phyloP scores from a whole-genome alignment of 2,113 vertebrate species.

The Brachypodius melanocephalos region DNA sequence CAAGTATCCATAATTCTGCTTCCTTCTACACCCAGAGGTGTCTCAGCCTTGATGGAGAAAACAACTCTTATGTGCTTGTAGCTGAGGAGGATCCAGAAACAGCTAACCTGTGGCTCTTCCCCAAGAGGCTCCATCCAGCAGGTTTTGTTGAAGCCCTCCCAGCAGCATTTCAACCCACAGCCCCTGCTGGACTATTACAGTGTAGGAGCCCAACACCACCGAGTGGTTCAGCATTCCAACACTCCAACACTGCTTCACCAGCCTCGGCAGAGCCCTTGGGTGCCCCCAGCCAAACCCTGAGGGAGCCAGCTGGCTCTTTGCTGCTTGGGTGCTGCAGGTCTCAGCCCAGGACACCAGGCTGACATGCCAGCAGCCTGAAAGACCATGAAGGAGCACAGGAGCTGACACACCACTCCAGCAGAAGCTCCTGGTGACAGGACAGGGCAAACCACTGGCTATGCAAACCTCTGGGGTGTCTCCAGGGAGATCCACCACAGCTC shows the following conservation, averaged over 20 bases:
- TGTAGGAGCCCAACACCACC: neutral
- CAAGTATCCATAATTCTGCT: neutral
- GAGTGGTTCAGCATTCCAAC: neutral
- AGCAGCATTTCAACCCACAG: neutral
- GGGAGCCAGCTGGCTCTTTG: neutral
- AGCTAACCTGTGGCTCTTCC: rapidly evolving
- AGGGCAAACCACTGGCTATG: neutral
- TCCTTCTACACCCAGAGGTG: neutral
- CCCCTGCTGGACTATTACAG: rapidly evolving
- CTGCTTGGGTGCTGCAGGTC: neutral
- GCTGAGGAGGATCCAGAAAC: neutral
- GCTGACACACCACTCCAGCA: rapidly evolving
- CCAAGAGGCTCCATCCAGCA: neutral
- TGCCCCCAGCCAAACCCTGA: rapidly evolving
- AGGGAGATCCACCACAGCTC: rapidly evolving
- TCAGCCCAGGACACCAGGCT: neutral
- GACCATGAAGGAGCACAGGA: rapidly evolving
- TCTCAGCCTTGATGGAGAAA: neutral
- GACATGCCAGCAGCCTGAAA: neutral
- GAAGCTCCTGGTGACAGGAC: neutral
- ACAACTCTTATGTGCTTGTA: neutral
- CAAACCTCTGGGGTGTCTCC: neutral
- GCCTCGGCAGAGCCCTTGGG: rapidly evolving
- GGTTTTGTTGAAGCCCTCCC: neutral
- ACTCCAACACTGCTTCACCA: neutral